These are phyloP conservation scores for Corythornis leucogaster DNA, from an alignment of 2,797 vertebrate genomes.

Conservation along the genomic window DNA sequence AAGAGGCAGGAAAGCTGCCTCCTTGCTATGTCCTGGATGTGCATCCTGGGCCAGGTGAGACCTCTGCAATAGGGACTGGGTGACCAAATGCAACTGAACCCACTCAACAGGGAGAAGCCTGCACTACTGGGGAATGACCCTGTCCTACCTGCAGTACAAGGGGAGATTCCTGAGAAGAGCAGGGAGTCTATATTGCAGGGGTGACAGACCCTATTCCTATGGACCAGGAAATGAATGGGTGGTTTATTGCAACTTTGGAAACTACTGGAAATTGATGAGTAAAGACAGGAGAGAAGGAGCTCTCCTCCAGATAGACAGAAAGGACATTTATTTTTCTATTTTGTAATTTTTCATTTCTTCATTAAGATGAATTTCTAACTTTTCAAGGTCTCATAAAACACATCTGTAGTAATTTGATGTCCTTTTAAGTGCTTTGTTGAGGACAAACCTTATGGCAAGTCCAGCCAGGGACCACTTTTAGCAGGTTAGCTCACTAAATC, in stretches of 20 bases:
- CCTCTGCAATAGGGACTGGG: not conserved
- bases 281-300: not conserved
- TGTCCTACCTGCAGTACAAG: rapidly evolving
- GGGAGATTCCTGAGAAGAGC: not conserved
- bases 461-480: not conserved
- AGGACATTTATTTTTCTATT: not conserved
- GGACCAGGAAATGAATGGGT: not conserved
- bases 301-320: not conserved
- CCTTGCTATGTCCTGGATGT: not conserved
- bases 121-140: not conserved
- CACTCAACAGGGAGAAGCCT: not conserved
- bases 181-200: not conserved
- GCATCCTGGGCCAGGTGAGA: not conserved
- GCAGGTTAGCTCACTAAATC: not conserved
- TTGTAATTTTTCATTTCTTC: not conserved
- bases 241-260: not conserved
- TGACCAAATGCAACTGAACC: not conserved
- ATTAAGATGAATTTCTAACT: not conserved
- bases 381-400: not conserved
- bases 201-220: not conserved
- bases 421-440: not conserved
- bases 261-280: not conserved
- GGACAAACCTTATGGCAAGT: not conserved
- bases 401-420: not conserved
- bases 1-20: not conserved